These are phyloP conservation scores for Drosophila novamexicana DNA, from an alignment of 1,140 invertebrate genomes.

Conservation along the genomic window DNA sequence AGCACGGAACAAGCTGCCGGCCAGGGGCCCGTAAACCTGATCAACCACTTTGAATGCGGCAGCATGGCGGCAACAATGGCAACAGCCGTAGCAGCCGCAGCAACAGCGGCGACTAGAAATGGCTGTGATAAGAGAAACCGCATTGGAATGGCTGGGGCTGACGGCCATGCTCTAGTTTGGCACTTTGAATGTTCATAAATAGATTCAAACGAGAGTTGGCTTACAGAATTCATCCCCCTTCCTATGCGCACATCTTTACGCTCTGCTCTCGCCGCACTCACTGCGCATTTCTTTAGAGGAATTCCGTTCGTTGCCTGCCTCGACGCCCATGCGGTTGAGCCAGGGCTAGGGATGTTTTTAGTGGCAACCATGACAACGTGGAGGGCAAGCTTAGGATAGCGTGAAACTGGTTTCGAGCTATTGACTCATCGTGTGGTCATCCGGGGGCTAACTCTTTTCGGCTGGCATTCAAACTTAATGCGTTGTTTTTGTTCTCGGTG, in stretches of 20 bases:
- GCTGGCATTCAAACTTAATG: conserved; percentile 43
- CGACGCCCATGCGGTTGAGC: conserved; percentile 10
- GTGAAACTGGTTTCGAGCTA: conserved; percentile 32
- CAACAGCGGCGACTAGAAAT: conserved; percentile 43
- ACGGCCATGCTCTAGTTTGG: conserved; percentile 57
- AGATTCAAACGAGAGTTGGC: conserved; percentile 57
- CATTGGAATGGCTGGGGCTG: conserved; percentile 29
- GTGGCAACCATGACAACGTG: not conserved
- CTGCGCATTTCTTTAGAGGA: conserved; percentile 16
- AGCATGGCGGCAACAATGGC: conserved; percentile 67
- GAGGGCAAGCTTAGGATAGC: not conserved
- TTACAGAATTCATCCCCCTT: conserved; percentile 55
- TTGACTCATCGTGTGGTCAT: conserved; percentile 66
- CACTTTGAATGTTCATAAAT: conserved; percentile 57
- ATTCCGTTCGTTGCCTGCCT: conserved; percentile 28
- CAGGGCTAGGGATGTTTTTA: conserved; percentile 13
- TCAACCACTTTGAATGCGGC: conserved; percentile 68
- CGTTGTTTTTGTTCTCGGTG: conserved; percentile 43
- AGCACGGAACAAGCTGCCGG: conserved; percentile 16
- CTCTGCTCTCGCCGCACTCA: conserved; percentile 35
- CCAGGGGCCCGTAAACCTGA: conserved; percentile 64
- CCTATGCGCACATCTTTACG: conserved; percentile 31
- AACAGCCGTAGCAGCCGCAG: conserved; percentile 7
- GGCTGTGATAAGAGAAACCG: conserved; percentile 71
- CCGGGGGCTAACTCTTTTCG: conserved; percentile 36